phyloP scores from a whole-genome alignment of 2,797 vertebrate genomes.

The Syndactyla subalaris region DNA sequence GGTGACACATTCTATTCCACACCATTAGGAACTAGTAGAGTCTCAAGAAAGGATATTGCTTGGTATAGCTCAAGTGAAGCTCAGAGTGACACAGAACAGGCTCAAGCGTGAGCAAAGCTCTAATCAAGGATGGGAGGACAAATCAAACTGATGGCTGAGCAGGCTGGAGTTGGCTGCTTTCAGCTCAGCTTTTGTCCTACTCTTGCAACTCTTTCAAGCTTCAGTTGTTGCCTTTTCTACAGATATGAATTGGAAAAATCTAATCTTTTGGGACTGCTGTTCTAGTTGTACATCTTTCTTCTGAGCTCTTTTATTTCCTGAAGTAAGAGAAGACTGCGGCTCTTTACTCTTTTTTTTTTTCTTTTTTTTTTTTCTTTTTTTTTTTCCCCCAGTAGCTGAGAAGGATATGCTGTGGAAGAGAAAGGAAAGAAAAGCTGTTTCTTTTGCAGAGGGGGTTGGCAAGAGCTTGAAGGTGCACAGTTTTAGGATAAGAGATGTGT shows the following conservation, averaged over 20 bases:
- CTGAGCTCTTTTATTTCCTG: neutral
- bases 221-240: neutral
- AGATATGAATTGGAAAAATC: neutral
- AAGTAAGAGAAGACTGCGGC: neutral
- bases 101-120: neutral
- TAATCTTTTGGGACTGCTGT: neutral
- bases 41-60: neutral
- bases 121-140: neutral
- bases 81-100: neutral
- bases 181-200: neutral
- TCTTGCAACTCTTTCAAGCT: neutral
- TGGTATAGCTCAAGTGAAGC: neutral
- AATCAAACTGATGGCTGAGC: neutral
- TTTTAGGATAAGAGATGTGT: neutral
- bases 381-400: neutral
- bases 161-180: neutral
- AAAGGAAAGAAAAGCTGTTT: neutral
- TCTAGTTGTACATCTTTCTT: neutral
- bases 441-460: neutral
- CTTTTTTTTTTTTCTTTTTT: no score
- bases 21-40: constrained; percentile 19
- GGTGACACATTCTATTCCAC: neutral
- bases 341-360: neutral
- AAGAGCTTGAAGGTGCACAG: neutral
- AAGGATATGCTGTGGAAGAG: neutral